Conservation (phyloP, 2,797 vertebrate species). For the Microchirus variegatus region DNA sequence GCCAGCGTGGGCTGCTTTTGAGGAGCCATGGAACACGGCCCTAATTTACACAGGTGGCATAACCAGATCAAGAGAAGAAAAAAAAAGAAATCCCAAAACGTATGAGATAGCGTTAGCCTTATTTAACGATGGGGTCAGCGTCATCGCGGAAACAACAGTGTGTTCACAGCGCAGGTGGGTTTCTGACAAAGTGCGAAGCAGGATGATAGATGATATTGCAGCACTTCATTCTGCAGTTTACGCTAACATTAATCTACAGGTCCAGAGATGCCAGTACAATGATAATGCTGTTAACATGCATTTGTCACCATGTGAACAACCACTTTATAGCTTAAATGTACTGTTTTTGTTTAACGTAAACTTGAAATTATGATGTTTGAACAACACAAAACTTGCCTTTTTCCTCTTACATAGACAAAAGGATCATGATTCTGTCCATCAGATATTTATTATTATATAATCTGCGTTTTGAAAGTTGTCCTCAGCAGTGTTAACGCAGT, state of each 20-base stretch:
- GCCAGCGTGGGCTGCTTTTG: slow-evolving; percentile 66
- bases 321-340: background rate
- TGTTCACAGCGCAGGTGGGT: slow-evolving; percentile 56
- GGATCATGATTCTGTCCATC: no score
- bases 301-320: background rate
- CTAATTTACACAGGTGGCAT: slow-evolving; percentile 75
- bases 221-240: slow-evolving; percentile 41
- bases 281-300: slow-evolving; percentile 16
- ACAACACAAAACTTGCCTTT: no score
- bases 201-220: slow-evolving; percentile 62
- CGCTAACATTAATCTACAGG: slow-evolving; percentile 29
- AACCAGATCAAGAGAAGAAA: slow-evolving; percentile 63
- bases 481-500: no score
- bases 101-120: slow-evolving; percentile 73
- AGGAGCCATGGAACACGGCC: slow-evolving; percentile 60
- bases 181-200: slow-evolving; percentile 60
- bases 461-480: no score
- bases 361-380: no score
- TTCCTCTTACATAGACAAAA: no score
- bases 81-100: slow-evolving; percentile 56
- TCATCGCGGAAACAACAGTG: slow-evolving; percentile 54
- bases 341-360: no score
- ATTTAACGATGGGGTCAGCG: slow-evolving; percentile 67
- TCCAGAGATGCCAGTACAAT: slow-evolving; percentile 9
- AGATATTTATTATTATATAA: no score